Percentiles rank a stretch among this genome's conserved stretches.
These are phyloP conservation scores for Drosophila ananassae DNA, from an alignment of 1,140 invertebrate species.

Conservation along the genomic window DNA sequence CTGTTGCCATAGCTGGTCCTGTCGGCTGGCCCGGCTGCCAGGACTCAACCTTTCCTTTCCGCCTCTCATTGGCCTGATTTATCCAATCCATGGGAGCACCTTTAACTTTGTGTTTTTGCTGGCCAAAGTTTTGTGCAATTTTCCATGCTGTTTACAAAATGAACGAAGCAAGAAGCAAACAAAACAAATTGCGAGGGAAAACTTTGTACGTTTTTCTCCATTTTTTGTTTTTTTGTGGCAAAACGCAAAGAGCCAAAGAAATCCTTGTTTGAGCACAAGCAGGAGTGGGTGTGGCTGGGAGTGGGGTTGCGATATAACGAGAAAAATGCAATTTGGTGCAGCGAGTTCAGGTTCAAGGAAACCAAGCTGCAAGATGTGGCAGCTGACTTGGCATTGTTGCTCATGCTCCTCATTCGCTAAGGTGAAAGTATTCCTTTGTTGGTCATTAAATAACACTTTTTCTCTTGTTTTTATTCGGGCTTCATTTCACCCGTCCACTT, in stretches of 20 bases:
- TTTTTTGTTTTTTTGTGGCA: constrained; percentile 31
- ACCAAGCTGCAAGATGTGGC: constrained; percentile 30
- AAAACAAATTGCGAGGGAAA: constrained; percentile 77
- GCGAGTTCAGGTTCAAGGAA: constrained; percentile 22
- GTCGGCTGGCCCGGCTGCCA: background rate
- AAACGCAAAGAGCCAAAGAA: constrained; percentile 1
- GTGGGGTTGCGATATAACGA: constrained; percentile 27
- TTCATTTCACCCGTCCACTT: constrained; percentile 25
- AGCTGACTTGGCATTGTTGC: constrained; percentile 48
- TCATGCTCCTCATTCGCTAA: background rate
- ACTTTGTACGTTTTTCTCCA: constrained; percentile 67
- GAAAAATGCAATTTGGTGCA: constrained; percentile 71
- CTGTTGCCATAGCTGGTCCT: constrained; percentile 14
- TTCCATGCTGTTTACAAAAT: constrained; percentile 78
- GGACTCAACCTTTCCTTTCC: background rate
- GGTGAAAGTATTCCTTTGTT: constrained; percentile 65
- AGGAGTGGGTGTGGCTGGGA: background rate
- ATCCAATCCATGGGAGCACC: constrained; percentile 57
- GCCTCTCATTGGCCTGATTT: constrained; percentile 54
- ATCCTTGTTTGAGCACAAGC: background rate
- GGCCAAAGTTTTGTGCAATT: constrained; percentile 71
- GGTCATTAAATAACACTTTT: constrained; percentile 74
- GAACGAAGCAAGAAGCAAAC: constrained; percentile 71
- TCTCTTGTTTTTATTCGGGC: constrained; percentile 51
- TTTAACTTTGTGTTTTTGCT: constrained; percentile 68